Base-by-base conservation (phyloP, 2,113 vertebrate genomes). In the Gymnarchus niloticus region DNA sequence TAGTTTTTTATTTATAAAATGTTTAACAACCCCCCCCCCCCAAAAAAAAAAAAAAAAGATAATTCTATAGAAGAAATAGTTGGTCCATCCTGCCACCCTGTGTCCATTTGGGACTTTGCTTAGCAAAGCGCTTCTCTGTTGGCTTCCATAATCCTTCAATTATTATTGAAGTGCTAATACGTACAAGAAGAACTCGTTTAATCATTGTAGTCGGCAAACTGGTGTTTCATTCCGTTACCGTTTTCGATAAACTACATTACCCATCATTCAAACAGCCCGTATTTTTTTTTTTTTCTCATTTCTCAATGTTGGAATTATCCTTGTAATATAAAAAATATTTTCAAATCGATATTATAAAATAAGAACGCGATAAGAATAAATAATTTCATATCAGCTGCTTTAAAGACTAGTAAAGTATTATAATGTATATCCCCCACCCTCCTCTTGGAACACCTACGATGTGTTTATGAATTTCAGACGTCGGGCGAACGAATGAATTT, bases 381-480 rank as follows among this genome's bases (percentile, higher is more conserved):
- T 54, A 33, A 12, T 54, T 1, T 28, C n/a, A 51, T 51, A n/a
- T 81, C 77, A 48, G 48, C 48, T 49, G 2, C 48, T 81, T 48
- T 81, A 81, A 81, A 19, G 23, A 44, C 48, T 12, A 81, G 46
- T 51, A 49, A 51, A 25, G 44, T 51, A 81, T 25, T 81, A 81
- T 81, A 81, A 33, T 54, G 48, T 33, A 82, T 86, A 28, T 56
- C 76, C 46, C 89, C 87, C 85, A 49, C 76, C 83, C 56, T 89
- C 84, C 87, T 82, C 80, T 56, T 82, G 51, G 84, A 73, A 69
- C 56, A 87, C 83, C 88, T 88, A 69, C 91, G 87, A 90, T 87
- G 88, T 92, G 92, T 94, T 94, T 93, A 93, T 93, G 91, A 92
- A 92, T 91, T 91, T 89, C 86, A 86, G 81, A 87, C 90, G 89